Evolutionary conservation across 2,888 invertebrate species (phyloP).

Genomic region (Oscheius sp.): DNA sequence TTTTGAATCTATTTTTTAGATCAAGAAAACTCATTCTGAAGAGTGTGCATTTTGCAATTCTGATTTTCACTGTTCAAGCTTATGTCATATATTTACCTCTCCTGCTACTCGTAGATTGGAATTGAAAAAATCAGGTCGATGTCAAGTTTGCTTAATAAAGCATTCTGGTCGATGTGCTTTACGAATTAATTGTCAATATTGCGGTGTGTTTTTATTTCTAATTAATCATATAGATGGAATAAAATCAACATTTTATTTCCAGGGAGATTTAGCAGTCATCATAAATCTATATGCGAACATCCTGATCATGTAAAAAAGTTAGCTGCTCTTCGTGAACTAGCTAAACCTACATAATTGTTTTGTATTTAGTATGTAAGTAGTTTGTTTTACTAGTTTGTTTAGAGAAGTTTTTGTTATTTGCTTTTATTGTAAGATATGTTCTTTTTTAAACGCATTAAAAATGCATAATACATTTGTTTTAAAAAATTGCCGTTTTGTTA

Average conservation of each 20-base stretch:
- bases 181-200: conserved; percentile 4
- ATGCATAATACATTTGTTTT: no score
- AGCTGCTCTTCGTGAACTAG: not conserved
- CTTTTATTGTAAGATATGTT: no score
- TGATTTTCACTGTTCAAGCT: not conserved
- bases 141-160: not conserved
- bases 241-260: no score
- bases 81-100: not conserved
- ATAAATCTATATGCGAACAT: conserved; percentile 2
- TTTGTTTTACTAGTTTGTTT: no score
- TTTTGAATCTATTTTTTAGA: not conserved
- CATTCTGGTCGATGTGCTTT: not conserved
- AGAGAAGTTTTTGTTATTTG: no score
- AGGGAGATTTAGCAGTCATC: no score
- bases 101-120: not conserved
- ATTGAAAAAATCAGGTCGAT: conserved; percentile 4
- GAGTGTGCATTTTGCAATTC: conserved; percentile 16
- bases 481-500: no score
- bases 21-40: not conserved
- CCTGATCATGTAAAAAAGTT: conserved; percentile 9
- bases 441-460: no score
- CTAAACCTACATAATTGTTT: not conserved
- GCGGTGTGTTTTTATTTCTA: no score
- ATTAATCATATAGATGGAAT: no score
- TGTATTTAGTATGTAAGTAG: no score